Percentiles rank a stretch among this genome's conserved stretches.
These are phyloP conservation scores for Parapristionchus giblindavisi DNA, from an alignment of 2,888 invertebrate species.

Conservation along the genomic window DNA sequence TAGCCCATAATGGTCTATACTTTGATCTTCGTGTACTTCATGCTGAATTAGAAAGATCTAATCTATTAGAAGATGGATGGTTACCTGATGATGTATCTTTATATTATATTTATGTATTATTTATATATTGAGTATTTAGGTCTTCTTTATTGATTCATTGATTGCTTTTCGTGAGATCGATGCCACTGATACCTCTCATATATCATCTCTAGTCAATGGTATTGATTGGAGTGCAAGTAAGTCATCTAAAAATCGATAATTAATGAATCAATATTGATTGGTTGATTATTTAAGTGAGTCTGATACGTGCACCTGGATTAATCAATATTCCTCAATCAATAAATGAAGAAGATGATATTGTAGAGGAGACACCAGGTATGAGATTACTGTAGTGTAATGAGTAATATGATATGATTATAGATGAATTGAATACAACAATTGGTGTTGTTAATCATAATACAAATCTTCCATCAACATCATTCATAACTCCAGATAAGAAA, in stretches of 20 bases:
- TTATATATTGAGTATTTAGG: background rate
- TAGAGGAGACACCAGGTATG: background rate
- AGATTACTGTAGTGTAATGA: background rate
- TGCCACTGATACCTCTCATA: slow-evolving; percentile 5
- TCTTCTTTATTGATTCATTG: slow-evolving; percentile 55
- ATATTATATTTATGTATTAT: background rate
- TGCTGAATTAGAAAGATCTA: slow-evolving; percentile 53
- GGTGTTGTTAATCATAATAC: background rate
- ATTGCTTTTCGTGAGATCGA: slow-evolving; percentile 55
- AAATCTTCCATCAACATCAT: background rate
- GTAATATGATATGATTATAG: no score
- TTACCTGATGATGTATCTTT: slow-evolving; percentile 27
- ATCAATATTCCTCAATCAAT: no score
- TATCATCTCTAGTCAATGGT: slow-evolving; percentile 12
- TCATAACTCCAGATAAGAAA: slow-evolving; percentile 11
- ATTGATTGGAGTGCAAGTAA: slow-evolving; percentile 31
- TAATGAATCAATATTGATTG: no score
- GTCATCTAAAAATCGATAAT: no score
- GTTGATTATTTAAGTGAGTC: no score
- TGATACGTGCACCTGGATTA: no score
- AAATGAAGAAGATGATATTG: slow-evolving; percentile 2
- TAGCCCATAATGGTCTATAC: slow-evolving; percentile 53
- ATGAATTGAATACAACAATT: background rate
- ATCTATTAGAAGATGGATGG: slow-evolving; percentile 40
- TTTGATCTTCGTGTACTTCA: slow-evolving; percentile 63